These are phyloP conservation scores for Norana najaformis DNA, from an alignment of 2,888 invertebrate genomes.

Conservation along the genomic window DNA sequence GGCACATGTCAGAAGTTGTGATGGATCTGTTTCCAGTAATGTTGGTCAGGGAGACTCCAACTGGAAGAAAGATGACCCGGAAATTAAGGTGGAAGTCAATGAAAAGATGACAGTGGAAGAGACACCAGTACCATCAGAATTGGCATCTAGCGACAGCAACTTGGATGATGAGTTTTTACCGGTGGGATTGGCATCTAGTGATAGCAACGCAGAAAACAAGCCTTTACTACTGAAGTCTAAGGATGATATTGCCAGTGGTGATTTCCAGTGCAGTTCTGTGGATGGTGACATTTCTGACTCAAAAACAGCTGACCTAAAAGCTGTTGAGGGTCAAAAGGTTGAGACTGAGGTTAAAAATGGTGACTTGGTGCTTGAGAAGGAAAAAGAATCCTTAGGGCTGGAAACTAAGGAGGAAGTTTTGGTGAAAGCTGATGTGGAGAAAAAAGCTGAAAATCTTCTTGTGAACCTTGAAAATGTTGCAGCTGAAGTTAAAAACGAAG, in stretches of 20 bases:
- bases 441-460: neutral
- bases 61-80: neutral
- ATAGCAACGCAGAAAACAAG: neutral
- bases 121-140: neutral
- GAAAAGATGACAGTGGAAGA: neutral
- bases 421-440: neutral
- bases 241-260: neutral
- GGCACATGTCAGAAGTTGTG: neutral
- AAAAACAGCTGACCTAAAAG: neutral
- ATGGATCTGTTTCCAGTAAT: neutral
- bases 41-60: constrained; percentile 5
- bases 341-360: neutral
- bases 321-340: neutral
- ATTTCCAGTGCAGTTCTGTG: neutral
- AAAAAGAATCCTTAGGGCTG: neutral
- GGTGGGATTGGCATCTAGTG: neutral
- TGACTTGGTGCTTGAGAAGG: too few species aligned
- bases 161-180: neutral
- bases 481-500: neutral
- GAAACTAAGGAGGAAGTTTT: neutral
- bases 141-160: neutral
- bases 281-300: neutral
- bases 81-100: neutral
- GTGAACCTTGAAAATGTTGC: neutral
- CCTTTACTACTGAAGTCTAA: neutral